Conservation (phyloP, 2,113 vertebrate species). For the Calypte anna region DNA sequence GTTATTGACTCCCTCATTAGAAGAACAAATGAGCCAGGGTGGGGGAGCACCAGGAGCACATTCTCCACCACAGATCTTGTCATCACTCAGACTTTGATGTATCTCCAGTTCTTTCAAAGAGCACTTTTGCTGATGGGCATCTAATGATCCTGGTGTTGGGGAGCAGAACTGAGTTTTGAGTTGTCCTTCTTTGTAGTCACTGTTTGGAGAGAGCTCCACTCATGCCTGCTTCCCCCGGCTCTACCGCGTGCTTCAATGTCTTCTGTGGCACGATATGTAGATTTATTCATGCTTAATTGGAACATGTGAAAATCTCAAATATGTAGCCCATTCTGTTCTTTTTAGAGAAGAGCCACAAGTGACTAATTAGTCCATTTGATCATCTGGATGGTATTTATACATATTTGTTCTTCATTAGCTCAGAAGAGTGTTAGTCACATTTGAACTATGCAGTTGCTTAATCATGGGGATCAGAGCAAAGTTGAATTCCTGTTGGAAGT, state of each 20-base stretch:
- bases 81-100: accelerated
- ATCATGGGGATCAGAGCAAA: conserved; percentile 61
- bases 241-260: neutral
- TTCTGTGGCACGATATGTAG: neutral
- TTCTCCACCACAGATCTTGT: neutral
- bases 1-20: neutral
- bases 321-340: conserved; percentile 66
- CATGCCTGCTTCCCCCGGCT: neutral
- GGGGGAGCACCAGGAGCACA: accelerated
- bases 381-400: conserved; percentile 74
- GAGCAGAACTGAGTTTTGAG: neutral
- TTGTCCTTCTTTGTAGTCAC: neutral
- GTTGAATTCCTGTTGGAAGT: conserved; percentile 23
- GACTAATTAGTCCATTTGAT: conserved; percentile 80
- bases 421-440: conserved; percentile 66
- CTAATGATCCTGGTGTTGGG: accelerated
- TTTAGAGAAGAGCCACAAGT: conserved; percentile 66
- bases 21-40: neutral
- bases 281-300: conserved; percentile 58
- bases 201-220: accelerated
- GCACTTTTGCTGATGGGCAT: neutral
- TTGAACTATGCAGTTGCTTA: conserved; percentile 66
- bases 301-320: conserved; percentile 59
- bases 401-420: conserved; percentile 79
- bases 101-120: accelerated